A percentile compares a stretch with the other conserved stretches of the same genome.
phyloP scores from a whole-genome alignment of 2,888 invertebrate species.

The Xylocampa areola region DNA sequence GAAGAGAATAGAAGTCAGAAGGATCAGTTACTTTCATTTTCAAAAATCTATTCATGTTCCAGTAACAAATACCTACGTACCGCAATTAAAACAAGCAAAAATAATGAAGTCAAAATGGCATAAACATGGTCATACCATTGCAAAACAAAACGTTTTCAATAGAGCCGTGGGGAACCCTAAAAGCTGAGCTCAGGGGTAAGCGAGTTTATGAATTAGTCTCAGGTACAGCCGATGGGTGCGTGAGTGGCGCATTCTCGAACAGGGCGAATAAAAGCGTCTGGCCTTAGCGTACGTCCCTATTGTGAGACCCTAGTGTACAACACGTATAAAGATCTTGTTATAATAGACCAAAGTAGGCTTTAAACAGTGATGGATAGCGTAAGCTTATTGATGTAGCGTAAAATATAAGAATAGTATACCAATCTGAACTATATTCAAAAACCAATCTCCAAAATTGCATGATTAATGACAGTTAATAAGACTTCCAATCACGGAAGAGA shows the following conservation, averaged over 20 bases:
- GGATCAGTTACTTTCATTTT: neutral
- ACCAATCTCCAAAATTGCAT: conserved; percentile 32
- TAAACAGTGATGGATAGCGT: conserved; percentile 1
- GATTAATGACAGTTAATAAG: conserved; percentile 46
- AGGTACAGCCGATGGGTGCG: conserved; percentile 57
- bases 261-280: conserved; percentile 46
- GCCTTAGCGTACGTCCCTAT: conserved; percentile 33
- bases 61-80: neutral
- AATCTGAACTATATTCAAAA: conserved; percentile 25
- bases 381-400: neutral
- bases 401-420: conserved; percentile 13
- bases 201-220: conserved; percentile 61
- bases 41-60: neutral
- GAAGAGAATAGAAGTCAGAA: too few relatives aligned
- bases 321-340: conserved; percentile 2
- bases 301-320: conserved; percentile 32
- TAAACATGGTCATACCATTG: conserved; percentile 34
- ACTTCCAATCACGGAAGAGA: conserved; percentile 45
- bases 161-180: conserved; percentile 49
- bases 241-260: conserved; percentile 50
- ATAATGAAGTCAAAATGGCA: conserved; percentile 36
- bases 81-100: conserved; percentile 32
- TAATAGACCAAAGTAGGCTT: conserved; percentile 1
- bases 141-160: conserved; percentile 51
- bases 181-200: conserved; percentile 45